A percentile compares a stretch with the other conserved stretches of the same genome.
Evolutionary conservation across 1,140 invertebrate genomes (phyloP).

Genomic region (Trypoxylus dichotomus): DNA sequence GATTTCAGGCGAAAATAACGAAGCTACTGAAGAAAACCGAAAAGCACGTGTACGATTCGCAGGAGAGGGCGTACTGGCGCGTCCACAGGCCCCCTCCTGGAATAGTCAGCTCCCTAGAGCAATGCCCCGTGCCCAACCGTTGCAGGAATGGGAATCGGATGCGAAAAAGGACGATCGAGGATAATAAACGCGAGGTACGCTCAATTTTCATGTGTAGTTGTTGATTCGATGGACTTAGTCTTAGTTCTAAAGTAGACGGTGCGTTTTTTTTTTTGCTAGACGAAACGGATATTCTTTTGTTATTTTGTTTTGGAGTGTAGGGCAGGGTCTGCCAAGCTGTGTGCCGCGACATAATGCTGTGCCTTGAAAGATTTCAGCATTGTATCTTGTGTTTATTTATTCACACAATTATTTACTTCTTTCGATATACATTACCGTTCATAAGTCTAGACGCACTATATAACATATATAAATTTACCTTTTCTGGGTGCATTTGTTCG

Average conservation of each 20-base stretch:
- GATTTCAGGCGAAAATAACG: conserved; percentile 71
- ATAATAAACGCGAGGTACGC: conserved; percentile 75
- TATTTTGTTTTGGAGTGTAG: no score
- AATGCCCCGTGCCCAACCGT: conserved; percentile 77
- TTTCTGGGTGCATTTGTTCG: no score
- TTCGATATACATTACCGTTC: no score
- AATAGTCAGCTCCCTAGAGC: conserved; percentile 78
- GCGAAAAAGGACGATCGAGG: conserved; percentile 72
- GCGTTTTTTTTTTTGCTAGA: no score
- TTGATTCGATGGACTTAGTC: background rate
- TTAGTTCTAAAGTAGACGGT: background rate
- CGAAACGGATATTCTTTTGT: no score
- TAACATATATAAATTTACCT: no score
- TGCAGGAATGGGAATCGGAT: conserved; percentile 66
- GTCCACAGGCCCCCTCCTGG: conserved; percentile 91
- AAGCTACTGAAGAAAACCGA: conserved; percentile 95
- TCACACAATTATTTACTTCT: no score
- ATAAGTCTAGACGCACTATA: no score
- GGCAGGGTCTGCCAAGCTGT: no score
- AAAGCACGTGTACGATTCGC: conserved; percentile 92
- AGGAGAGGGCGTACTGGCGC: conserved; percentile 96
- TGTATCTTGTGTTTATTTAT: no score
- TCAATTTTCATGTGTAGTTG: background rate
- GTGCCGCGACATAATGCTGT: no score
- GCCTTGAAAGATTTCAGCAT: no score